Base-by-base conservation (phyloP, 2,113 vertebrate species). In the Cochlearius cochlearius region DNA sequence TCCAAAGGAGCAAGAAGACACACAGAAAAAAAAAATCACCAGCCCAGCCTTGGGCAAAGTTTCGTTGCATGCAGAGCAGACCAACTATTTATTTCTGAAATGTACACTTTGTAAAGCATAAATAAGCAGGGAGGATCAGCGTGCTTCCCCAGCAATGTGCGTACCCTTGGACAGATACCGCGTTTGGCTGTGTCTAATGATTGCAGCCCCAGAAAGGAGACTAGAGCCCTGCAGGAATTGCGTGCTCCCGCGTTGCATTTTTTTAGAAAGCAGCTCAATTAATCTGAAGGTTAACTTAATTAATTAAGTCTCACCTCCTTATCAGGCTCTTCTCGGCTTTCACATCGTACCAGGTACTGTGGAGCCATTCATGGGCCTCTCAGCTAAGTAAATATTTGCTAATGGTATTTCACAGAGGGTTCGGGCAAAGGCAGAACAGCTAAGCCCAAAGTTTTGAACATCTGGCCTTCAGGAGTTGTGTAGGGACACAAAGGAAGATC, bases 51-150 rank as follows among this genome's bases (percentile, higher is more conserved):
- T 76, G 60, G 88, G 77, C 94, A 85, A 83, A 87, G 32, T 96
- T 87, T 50, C 0, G 0, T 36, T 75, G 49, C 86, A 68, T 69
- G 64, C 75, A 67, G 82, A 81, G 83, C 56, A 86, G 58, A 93
- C 90, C 85, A 90, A 88, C 87, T 88, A 49, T 95, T 96, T 90
- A 94, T 89, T 97, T 94, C 89, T 85, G 80, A 92, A 96, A 97
- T 85, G 82, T 76, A 91, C 67, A 73, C 91, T 94, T 89, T 95
- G 97, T 79, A 94, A 92, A 88, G 91, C 77, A 95, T 82, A 89
- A 96, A 87, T 79, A 92, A 85, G 91, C 62, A 88, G 83, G 69
- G 60, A 94, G 49, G 77, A 94, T 75, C 88, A 83, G 82, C 15
- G 0, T 43, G 90, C 27, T 53, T 17, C 34, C 53, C 29, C 32